Evolutionary conservation across 2,113 vertebrate species (phyloP).

Genomic region (Notiomystis cincta): DNA sequence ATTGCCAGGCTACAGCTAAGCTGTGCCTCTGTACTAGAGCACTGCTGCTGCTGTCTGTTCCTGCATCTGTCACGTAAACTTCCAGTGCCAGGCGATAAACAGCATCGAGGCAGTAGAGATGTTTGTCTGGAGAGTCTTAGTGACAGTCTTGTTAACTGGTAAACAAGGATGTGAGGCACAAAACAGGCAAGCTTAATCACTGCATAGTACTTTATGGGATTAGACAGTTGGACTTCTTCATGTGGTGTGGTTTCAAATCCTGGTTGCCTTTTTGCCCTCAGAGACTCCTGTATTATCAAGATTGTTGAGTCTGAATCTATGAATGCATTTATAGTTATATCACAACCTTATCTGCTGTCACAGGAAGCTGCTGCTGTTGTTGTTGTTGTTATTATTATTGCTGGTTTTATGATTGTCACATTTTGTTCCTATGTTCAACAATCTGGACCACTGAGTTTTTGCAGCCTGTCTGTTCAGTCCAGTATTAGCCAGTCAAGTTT

Average conservation of each 20-base stretch:
- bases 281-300: not conserved
- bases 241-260: not conserved
- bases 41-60: not conserved
- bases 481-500: not conserved
- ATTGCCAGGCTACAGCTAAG: not conserved
- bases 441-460: not conserved
- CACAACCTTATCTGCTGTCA: not conserved
- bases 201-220: not conserved
- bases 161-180: not conserved
- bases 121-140: not conserved
- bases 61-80: not conserved
- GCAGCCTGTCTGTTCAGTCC: not conserved
- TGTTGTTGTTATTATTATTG: not conserved
- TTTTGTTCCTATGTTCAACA: not conserved
- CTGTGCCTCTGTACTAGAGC: not conserved
- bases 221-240: not conserved
- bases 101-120: not conserved
- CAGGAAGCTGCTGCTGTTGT: not conserved
- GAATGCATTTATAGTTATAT: not conserved
- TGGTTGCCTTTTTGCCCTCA: not conserved
- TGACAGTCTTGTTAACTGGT: not conserved
- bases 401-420: not conserved
- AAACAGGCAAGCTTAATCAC: not conserved
- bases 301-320: not conserved
- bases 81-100: not conserved